Conservation (phyloP, 2,113 vertebrate species). For the Tyto alba region DNA sequence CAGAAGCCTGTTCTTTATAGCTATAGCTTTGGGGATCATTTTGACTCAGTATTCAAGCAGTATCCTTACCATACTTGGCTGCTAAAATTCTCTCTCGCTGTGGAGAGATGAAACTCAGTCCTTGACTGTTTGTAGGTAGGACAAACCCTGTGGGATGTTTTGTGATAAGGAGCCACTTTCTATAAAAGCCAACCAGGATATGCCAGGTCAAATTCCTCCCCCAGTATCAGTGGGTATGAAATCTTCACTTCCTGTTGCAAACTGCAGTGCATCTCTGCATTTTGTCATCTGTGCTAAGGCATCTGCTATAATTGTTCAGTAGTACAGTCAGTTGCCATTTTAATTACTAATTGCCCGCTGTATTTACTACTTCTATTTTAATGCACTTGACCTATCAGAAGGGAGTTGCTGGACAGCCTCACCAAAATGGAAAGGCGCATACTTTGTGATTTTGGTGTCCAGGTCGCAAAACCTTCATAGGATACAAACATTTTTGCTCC, state of each 20-base stretch:
- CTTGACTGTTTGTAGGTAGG: not conserved
- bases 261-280: not conserved
- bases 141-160: not conserved
- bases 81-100: not conserved
- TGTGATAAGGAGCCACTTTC: not conserved
- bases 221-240: not conserved
- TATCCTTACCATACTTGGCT: not conserved
- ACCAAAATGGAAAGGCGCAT: not conserved
- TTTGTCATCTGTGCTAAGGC: not conserved
- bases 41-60: not conserved
- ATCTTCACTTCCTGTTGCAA: not conserved
- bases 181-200: not conserved
- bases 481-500: not conserved
- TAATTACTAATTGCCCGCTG: not conserved
- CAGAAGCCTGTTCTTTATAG: not conserved
- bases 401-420: not conserved
- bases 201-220: not conserved
- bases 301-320: not conserved
- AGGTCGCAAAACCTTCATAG: not conserved
- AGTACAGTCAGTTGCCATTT: not conserved
- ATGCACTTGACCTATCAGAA: not conserved
- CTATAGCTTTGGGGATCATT: not conserved
- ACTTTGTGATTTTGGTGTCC: not conserved
- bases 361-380: not conserved
- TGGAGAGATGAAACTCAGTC: not conserved